A percentile compares a stretch with the other conserved stretches of the same genome.
Conservation (phyloP, 1,140 invertebrate genomes). For the Amyelois transitella region DNA sequence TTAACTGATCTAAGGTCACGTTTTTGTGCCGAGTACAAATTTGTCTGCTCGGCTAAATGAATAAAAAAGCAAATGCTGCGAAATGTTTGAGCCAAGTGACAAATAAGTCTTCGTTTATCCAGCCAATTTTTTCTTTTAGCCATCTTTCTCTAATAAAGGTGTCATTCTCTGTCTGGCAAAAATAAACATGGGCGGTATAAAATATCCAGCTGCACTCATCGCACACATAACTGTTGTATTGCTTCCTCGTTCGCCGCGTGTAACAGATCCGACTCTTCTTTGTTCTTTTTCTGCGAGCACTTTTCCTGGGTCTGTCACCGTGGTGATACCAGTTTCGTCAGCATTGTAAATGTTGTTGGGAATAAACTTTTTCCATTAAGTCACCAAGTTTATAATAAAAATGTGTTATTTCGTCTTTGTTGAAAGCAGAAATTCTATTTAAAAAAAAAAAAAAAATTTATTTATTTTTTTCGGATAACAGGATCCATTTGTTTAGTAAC, state of each 20-base stretch:
- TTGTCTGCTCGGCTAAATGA: constrained; percentile 13
- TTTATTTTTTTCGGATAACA: too few relatives aligned
- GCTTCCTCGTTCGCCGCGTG: too few relatives aligned
- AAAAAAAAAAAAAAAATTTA: not conserved
- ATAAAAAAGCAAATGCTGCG: too few relatives aligned
- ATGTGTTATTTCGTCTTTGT: not conserved
- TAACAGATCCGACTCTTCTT: not conserved
- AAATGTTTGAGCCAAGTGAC: too few relatives aligned
- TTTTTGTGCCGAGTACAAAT: constrained; percentile 12
- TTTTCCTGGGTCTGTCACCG: not conserved
- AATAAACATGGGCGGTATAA: too few relatives aligned
- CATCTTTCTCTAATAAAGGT: too few relatives aligned
- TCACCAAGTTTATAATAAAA: not conserved
- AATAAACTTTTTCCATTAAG: not conserved
- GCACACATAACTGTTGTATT: too few relatives aligned
- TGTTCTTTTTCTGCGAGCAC: not conserved
- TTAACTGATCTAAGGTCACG: constrained; percentile 7
- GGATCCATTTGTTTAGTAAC: too few relatives aligned
- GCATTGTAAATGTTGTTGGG: not conserved
- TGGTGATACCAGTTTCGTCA: not conserved
- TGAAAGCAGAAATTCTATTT: not conserved
- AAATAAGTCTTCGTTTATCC: too few relatives aligned
- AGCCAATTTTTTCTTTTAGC: too few relatives aligned
- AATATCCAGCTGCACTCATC: too few relatives aligned
- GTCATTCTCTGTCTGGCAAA: too few relatives aligned